A percentile compares a stretch with the other conserved stretches of the same genome.
Evolutionary conservation across 1,140 invertebrate genomes (phyloP).

Genomic region (Brachionus paranguensis): DNA sequence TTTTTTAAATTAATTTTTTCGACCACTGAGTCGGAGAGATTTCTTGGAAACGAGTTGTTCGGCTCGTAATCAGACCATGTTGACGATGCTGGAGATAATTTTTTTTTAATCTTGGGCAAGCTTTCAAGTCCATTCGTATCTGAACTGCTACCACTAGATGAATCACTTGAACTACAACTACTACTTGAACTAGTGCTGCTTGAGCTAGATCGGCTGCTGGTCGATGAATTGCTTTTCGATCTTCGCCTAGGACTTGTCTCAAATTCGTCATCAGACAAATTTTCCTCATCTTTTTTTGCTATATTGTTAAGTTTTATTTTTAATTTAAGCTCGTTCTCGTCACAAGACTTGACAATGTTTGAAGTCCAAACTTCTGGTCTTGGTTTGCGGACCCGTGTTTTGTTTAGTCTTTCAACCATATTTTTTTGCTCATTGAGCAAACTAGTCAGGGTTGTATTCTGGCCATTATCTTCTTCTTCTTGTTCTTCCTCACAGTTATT

Average conservation of each 20-base stretch:
- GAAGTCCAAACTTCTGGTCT: not conserved
- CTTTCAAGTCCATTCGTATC: not conserved
- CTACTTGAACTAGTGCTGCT: not conserved
- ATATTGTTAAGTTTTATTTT: slow-evolving; percentile 9
- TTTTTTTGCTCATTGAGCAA: not conserved
- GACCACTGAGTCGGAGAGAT: not conserved
- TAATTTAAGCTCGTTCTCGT: not conserved
- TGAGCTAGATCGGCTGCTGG: not conserved
- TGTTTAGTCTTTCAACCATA: not conserved
- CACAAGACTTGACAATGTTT: not conserved
- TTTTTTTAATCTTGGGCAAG: not conserved
- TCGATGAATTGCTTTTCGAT: not conserved
- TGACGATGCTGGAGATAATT: not conserved
- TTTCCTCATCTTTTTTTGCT: not conserved
- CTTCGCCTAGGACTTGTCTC: not conserved
- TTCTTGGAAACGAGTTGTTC: not conserved
- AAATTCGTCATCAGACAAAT: slow-evolving; percentile 1
- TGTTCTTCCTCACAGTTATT: not conserved
- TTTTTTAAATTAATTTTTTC: slow-evolving; percentile 29
- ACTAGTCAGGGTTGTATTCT: not conserved
- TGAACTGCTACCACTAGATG: not conserved
- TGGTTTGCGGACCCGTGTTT: not conserved
- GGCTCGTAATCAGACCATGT: not conserved
- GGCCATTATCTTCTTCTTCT: not conserved
- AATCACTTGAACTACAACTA: slow-evolving; percentile 31